These are phyloP conservation scores for Loxodonta africana DNA, from an alignment of 2,113 vertebrate genomes.

Conservation along the genomic window DNA sequence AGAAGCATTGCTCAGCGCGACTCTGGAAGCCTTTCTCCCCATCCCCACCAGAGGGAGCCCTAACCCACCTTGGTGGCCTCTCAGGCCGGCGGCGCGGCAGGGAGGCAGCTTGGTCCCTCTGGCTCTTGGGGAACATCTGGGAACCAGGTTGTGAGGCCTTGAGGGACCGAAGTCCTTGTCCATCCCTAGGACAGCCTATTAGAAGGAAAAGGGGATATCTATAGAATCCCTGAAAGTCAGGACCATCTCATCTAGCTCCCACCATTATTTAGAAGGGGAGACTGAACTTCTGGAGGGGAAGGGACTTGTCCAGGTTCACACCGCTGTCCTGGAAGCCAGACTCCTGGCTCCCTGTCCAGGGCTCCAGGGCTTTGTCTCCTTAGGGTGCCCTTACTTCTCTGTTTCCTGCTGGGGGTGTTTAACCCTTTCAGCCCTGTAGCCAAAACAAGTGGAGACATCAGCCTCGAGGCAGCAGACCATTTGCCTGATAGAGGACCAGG, in stretches of 20 bases:
- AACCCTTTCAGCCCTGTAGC: background rate
- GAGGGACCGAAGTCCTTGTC: background rate
- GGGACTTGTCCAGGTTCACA: background rate
- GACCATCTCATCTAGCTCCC: background rate
- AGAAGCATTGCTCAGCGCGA: background rate
- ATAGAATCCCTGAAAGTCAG: background rate
- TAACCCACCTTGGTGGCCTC: background rate
- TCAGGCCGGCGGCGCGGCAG: background rate
- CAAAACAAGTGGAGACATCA: background rate
- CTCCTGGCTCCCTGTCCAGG: background rate
- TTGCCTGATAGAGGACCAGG: too few relatives aligned
- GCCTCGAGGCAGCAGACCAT: background rate
- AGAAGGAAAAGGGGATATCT: background rate
- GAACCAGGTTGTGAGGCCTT: conserved; percentile 39
- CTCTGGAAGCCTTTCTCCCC: background rate
- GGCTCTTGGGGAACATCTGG: conserved; percentile 33
- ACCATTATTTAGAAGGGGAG: background rate
- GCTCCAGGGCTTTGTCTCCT: background rate
- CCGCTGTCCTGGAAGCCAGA: background rate
- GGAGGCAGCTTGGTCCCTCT: background rate
- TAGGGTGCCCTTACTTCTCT: background rate
- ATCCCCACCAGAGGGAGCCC: conserved; percentile 62
- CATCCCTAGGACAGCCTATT: background rate
- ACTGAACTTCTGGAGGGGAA: background rate
- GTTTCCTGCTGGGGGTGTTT: background rate